Conservation (phyloP, 1,140 invertebrate species). For the Xylocopa sonorina region DNA sequence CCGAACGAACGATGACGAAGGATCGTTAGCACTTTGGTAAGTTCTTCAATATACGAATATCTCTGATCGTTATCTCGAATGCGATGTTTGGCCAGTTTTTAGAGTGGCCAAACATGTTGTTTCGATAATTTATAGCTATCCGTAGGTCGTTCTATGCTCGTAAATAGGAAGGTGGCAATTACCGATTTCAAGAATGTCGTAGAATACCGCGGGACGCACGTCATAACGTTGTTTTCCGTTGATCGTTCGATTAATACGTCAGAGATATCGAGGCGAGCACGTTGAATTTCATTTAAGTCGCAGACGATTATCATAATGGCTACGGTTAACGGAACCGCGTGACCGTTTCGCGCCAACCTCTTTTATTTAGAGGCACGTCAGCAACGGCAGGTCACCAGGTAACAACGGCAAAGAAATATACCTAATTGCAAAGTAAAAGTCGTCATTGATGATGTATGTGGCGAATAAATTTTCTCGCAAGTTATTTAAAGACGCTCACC, state of each 20-base stretch:
- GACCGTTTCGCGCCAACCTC: too few relatives aligned
- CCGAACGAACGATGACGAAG: neutral
- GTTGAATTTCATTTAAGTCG: constrained; percentile 35
- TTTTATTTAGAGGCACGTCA: too few relatives aligned
- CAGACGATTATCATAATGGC: constrained; percentile 14
- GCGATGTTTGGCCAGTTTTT: too few relatives aligned
- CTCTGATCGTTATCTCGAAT: too few relatives aligned
- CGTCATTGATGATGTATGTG: too few relatives aligned
- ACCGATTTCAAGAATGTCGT: constrained; percentile 27
- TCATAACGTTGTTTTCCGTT: constrained; percentile 71
- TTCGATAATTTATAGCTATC: too few relatives aligned
- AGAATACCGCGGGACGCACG: constrained; percentile 48
- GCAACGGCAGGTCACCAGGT: too few relatives aligned
- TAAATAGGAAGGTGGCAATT: constrained; percentile 40
- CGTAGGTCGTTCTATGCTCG: neutral
- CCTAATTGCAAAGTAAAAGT: too few relatives aligned
- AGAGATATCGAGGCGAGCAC: constrained; percentile 61
- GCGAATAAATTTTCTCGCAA: too few relatives aligned
- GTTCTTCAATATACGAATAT: neutral
- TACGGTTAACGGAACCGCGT: neutral
- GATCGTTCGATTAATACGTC: constrained; percentile 65
- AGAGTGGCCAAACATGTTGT: too few relatives aligned
- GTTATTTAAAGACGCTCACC: constrained; percentile 83
- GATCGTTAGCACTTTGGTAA: neutral
- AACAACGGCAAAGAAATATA: too few relatives aligned